Base-by-base conservation (phyloP, 2,888 invertebrate species). In the Ernsta delagoae region DNA sequence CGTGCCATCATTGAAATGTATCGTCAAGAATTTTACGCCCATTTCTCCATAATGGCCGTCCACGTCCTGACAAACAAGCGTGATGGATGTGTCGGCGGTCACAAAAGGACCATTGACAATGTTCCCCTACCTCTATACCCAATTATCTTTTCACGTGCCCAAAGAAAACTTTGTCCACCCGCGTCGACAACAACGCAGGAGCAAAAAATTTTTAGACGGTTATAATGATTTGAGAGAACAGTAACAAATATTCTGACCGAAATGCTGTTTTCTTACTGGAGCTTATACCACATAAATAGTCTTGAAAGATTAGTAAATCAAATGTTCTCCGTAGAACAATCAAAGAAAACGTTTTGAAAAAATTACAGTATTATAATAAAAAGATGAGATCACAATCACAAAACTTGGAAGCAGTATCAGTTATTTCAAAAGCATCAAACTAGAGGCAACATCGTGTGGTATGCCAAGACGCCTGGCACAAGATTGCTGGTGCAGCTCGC, bases 11-110 rank as follows among this genome's bases (percentile, higher is more conserved):
- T 89, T 85, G 86, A 86, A 83, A 85, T 78, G 81, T 82, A 87
- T 84, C 83, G 83, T 80, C 78, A 75, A 68, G 79, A 84, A 90
- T 91, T 90, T 89, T 85, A 88, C 87, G 90, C 82, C 84, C 83
- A 86, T 90, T 92, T 89, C 86, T 86, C 84, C 71, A 81, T 83
- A 89, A 92, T 86, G 78, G 83, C 75, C 75, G 78, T 77, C 78
- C 74, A 74, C 61, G 77, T 56, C 73, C 81, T 81, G 82, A 83
- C 87, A 85, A 87, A 88, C 87, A 86, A 78, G 77, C 81, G 77
- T 89, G 90, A 90, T 89, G 83, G 87, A 91, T 88, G 86, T 74
- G 78, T 84, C 89, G 90, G 89, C 85, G 73, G 70, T 70, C 80
- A 88, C 88, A 91, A 92, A 89, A 86, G 82, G 73, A 62, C 80